phyloP scores from a whole-genome alignment of 2,888 invertebrate species.

The Microctonus brassicae region DNA sequence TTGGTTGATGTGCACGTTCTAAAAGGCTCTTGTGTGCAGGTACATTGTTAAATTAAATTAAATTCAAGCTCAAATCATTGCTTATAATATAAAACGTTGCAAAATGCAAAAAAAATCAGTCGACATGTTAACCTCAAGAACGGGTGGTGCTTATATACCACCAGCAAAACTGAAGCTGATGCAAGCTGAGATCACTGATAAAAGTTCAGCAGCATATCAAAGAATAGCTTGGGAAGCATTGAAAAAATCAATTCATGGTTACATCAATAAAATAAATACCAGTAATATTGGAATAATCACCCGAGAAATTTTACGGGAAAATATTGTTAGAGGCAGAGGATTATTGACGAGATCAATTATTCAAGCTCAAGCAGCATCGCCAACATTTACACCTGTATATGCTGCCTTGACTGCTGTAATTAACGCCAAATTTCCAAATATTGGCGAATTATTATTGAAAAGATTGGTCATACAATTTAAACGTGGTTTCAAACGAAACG shows the following conservation, averaged over 20 bases:
- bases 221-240: constrained; percentile 98
- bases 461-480: constrained; percentile 95
- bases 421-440: constrained; percentile 97
- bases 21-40: too few relatives aligned
- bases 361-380: constrained; percentile 97
- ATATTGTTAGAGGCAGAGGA: constrained; percentile 95
- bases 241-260: constrained; percentile 98
- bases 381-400: constrained; percentile 97
- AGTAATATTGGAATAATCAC: constrained; percentile 94
- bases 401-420: constrained; percentile 95
- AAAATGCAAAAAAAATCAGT: constrained; percentile 72
- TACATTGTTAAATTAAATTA: too few relatives aligned
- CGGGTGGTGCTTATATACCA: constrained; percentile 97
- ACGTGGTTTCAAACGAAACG: constrained; percentile 92
- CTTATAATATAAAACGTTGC: too few relatives aligned
- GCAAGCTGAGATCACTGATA: constrained; percentile 97
- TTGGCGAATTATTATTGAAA: constrained; percentile 92
- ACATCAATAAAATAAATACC: constrained; percentile 97
- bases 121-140: constrained; percentile 84
- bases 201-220: constrained; percentile 94
- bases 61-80: too few relatives aligned
- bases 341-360: constrained; percentile 93
- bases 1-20: too few relatives aligned
- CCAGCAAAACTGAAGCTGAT: constrained; percentile 95
- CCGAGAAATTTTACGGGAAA: constrained; percentile 91